phyloP scores from a whole-genome alignment of 2,797 vertebrate species.

The Xiphorhynchus erythropygius region DNA sequence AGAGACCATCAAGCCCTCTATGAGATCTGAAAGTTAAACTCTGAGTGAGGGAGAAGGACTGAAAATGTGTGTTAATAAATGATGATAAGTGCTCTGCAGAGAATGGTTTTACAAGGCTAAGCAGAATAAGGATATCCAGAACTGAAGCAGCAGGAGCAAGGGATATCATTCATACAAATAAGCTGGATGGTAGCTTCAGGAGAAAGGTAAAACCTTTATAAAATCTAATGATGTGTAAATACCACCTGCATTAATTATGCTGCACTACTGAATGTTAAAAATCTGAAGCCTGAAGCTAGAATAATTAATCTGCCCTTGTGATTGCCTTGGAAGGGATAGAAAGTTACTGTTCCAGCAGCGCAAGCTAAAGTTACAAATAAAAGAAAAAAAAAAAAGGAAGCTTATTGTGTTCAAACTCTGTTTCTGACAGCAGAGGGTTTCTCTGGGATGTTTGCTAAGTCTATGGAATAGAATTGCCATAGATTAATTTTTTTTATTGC shows the following conservation, averaged over 20 bases:
- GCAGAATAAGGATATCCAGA: background rate
- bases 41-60: background rate
- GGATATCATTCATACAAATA: slow-evolving; percentile 26
- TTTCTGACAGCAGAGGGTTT: background rate
- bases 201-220: slow-evolving; percentile 61
- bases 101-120: slow-evolving; percentile 22
- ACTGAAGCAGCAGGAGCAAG: background rate
- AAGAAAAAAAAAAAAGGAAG: background rate
- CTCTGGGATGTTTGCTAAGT: background rate
- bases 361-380: background rate
- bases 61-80: background rate
- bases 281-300: slow-evolving; percentile 26
- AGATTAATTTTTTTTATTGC: background rate
- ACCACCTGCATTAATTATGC: slow-evolving; percentile 70
- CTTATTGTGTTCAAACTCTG: background rate
- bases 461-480: background rate
- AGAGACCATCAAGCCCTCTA: background rate
- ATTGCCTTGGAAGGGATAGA: slow-evolving; percentile 35
- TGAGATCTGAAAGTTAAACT: background rate
- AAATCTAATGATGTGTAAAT: slow-evolving; percentile 71
- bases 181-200: slow-evolving; percentile 27
- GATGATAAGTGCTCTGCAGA: background rate
- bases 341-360: background rate
- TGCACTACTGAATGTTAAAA: slow-evolving; percentile 41
- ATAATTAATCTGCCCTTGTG: slow-evolving; percentile 69